Evolutionary conservation across 2,888 invertebrate genomes (phyloP).

Genomic region (Heliconius sara): DNA sequence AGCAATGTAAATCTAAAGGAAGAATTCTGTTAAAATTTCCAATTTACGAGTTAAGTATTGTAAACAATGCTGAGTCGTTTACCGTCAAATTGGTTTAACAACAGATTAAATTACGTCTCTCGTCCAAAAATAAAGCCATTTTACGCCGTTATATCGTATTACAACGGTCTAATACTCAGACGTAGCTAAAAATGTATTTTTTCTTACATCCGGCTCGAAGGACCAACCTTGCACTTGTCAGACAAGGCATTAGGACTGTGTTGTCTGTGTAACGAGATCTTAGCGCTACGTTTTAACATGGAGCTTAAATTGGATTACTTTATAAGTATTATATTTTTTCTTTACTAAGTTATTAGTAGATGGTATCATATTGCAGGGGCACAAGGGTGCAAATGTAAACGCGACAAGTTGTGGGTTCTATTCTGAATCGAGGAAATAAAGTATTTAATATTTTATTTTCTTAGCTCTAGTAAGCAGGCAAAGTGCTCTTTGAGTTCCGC

Average conservation of each 20-base stretch:
- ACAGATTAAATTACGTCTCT: slow-evolving; percentile 36
- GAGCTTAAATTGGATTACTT: slow-evolving; percentile 8
- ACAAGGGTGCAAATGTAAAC: too few relatives aligned
- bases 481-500: too few relatives aligned
- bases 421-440: too few relatives aligned
- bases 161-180: slow-evolving; percentile 32
- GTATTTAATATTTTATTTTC: too few relatives aligned
- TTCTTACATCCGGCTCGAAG: slow-evolving; percentile 36
- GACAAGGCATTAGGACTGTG: slow-evolving; percentile 37
- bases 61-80: slow-evolving; percentile 16
- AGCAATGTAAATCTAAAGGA: not conserved
- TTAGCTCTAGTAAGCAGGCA: too few relatives aligned
- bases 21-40: not conserved
- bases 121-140: slow-evolving; percentile 34
- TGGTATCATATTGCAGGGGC: too few relatives aligned
- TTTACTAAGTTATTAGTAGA: too few relatives aligned
- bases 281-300: slow-evolving; percentile 9
- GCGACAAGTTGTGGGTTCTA: too few relatives aligned
- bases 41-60: not conserved
- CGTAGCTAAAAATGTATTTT: slow-evolving; percentile 39
- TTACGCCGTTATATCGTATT: slow-evolving; percentile 33
- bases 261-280: slow-evolving; percentile 29
- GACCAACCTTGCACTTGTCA: slow-evolving; percentile 41
- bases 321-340: not conserved
- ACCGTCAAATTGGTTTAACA: slow-evolving; percentile 36